Conservation (phyloP, 2,113 vertebrate genomes). For the Nicator chloris region DNA sequence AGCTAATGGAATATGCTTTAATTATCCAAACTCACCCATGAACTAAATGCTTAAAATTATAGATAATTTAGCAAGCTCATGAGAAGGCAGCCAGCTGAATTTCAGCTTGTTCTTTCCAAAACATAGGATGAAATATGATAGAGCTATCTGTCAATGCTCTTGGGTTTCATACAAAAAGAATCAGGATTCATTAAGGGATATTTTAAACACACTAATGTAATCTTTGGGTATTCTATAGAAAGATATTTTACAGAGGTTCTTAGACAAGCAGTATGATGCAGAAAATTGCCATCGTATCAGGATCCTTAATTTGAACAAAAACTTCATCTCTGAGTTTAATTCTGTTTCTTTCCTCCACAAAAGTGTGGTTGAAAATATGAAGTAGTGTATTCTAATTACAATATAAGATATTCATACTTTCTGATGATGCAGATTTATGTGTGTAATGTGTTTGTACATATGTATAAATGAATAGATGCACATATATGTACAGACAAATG, state of each 20-base stretch:
- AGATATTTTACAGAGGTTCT: background rate
- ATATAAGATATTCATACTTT: background rate
- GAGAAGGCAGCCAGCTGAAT: background rate
- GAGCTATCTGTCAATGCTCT: background rate
- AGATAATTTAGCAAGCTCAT: background rate
- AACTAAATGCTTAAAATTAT: background rate
- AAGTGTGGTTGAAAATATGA: background rate
- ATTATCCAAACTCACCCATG: background rate
- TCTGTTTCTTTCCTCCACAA: background rate
- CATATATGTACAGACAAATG: background rate
- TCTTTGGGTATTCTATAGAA: background rate
- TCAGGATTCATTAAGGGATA: background rate
- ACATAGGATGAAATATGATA: background rate
- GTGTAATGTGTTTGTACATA: background rate
- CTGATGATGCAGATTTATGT: background rate
- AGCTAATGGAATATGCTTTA: background rate
- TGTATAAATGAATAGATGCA: background rate
- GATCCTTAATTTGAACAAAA: background rate
- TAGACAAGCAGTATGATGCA: background rate
- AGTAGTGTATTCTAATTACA: background rate
- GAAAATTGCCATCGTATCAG: background rate
- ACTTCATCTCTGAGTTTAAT: background rate
- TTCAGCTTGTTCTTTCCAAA: background rate
- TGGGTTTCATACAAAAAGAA: background rate
- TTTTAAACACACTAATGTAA: background rate